Base-by-base conservation (phyloP, 2,797 vertebrate species). In the Sebastes cheni region DNA sequence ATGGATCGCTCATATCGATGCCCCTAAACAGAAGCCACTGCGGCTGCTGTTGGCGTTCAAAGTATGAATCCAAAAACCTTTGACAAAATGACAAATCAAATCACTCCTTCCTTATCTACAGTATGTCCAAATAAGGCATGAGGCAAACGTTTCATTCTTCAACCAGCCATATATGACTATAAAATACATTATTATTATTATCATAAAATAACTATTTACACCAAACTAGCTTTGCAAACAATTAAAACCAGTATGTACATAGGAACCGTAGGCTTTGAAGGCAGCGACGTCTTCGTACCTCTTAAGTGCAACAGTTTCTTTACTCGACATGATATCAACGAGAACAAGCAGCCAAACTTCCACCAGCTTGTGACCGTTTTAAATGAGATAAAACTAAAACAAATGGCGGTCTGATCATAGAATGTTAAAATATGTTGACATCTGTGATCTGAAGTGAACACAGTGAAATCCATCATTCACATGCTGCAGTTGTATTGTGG, bases 171-270 rank as follows among this genome's bases (percentile, higher is more conserved):
- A 55, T 67, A 86, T 79, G 83, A 90, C 89, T 92, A 89, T 80
- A 94, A 94, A 96, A 94, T 88, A 91, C 92, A 95, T 50, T 50
- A 50, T 50, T 50, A 42, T 91, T 93, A 94, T 94, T 92, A 93
- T 90, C 84, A 88, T 91, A 93, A 95, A 93, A 95, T 89, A 86
- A 90, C 77, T 87, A 94, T 94, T 91, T 95, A 95, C 93, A 95
- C 90, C 81, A 75, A 74, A 91, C 75, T 83, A 85, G 64, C 81
- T 89, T 85, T 80, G 65, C 77, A 84, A 92, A 94, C 85, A 83
- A 91, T 80, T 69, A 85, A 89, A 90, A 89, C 78, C 81, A 77
- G 79, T 59, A 86, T 86, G 71, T 84, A 90, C 88, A 93, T 80
- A 89, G 60, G 72, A 89, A 82, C 72, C 23, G 13, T 10, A 72